Evolutionary conservation across 2,113 vertebrate species (phyloP), one percentile per base, ranked within the genome.

Genomic region (Labeo catla): DNA sequence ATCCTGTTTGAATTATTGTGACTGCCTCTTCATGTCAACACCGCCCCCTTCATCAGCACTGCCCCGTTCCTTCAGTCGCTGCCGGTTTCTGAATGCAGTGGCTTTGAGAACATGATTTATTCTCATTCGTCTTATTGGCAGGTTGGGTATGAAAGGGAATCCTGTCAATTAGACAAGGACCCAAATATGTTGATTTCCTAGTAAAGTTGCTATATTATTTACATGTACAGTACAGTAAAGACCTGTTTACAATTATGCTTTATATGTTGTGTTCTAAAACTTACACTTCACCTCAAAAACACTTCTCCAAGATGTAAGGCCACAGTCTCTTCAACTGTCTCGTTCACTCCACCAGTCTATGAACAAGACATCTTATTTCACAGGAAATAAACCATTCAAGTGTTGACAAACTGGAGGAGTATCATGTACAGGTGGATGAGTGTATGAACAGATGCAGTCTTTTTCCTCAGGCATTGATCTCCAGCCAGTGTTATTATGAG

Each of bases 381-480:
- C 28, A 54, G 49, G 0, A 54, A 77, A 63, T 0, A 43, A n/a
- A 23, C 10, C 16, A 10, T 12, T 39, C 11, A 23, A 61, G 49
- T 54, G 49, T 77, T 77, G 77, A 45, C 52, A 80, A 61, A 61
- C 10, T 21, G 45, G 11, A 59, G 11, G 77, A 80, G 54, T 61
- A 12, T 12, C 6, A 6, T 79, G 10, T 77, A 81, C 59, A 49
- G 21, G 79, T 81, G n/a, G 13, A 66, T 81, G 61, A 28, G n/a
- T 49, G 50, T 66, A 49, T 49, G 79, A 66, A 39, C 61, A 66
- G 59, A 81, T 81, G 79, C 79, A 81, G 43, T n/a, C 4, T 47
- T 28, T 81, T 59, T 66, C 79, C 61, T 81, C 43, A 65, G 79
- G 79, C 61, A 66, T 49, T 81, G 59, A 81, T 81, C 79, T 50